Evolutionary conservation across 2,113 vertebrate genomes (phyloP).

Genomic region (Melanerpes formicivorus): DNA sequence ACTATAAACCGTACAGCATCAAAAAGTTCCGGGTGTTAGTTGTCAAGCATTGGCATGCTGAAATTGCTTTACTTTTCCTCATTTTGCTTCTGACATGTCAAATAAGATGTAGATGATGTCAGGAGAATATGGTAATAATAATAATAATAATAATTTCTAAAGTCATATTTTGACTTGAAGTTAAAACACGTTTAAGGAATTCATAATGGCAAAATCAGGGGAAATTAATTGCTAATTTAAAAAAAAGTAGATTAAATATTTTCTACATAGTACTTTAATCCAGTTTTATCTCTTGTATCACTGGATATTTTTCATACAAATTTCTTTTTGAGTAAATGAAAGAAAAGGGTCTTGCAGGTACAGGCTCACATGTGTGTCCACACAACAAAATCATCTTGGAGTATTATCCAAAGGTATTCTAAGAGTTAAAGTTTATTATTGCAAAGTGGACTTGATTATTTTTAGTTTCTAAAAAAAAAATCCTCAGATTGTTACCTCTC

Average conservation of each 20-base stretch:
- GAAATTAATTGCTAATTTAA: neutral
- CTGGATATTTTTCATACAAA: neutral
- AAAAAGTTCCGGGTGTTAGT: neutral
- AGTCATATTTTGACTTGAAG: conserved; percentile 19
- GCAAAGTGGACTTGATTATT: neutral
- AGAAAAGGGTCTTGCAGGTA: neutral
- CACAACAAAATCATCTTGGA: neutral
- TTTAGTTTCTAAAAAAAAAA: neutral
- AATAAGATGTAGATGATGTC: neutral
- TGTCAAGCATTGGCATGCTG: conserved; percentile 6
- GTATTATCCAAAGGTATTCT: fast-evolving
- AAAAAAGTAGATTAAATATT: neutral
- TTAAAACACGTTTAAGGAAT: neutral
- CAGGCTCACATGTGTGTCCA: fast-evolving
- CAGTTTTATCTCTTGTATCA: neutral
- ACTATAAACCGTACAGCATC: conserved; percentile 5
- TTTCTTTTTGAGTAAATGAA: neutral
- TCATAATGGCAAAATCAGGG: neutral
- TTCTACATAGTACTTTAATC: neutral
- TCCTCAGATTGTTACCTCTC: neutral
- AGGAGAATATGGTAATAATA: neutral
- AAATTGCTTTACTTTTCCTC: conserved; percentile 26
- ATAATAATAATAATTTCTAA: neutral
- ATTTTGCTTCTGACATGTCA: neutral
- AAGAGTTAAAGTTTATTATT: neutral